Percentiles rank a stretch among this genome's conserved stretches.
Conservation (phyloP, 2,797 vertebrate genomes). For the Argya squamiceps region DNA sequence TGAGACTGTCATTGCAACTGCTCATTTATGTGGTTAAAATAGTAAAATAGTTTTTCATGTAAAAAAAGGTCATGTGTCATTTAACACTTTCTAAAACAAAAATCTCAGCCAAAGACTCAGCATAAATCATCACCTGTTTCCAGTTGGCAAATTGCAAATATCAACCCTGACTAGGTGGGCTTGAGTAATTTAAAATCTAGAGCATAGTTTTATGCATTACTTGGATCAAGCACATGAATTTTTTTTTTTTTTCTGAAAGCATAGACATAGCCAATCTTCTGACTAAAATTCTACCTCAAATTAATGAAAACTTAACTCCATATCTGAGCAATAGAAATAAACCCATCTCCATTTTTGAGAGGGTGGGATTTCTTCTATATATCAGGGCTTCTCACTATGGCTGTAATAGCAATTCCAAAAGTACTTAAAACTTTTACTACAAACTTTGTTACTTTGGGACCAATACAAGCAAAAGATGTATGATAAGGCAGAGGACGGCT, state of each 20-base stretch:
- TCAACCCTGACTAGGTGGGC: background rate
- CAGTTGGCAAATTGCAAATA: background rate
- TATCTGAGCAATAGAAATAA: background rate
- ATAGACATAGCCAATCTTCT: background rate
- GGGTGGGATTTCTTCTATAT: background rate
- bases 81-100: background rate
- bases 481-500: background rate
- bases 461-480: constrained; percentile 8
- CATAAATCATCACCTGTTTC: background rate
- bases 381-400: background rate
- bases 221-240: rapidly evolving
- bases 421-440: constrained; percentile 33
- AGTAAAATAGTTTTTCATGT: background rate
- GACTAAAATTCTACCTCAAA: background rate
- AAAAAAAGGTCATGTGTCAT: background rate
- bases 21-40: background rate
- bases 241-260: background rate
- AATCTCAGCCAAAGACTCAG: background rate
- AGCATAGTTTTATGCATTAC: rapidly evolving
- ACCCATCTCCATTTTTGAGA: background rate
- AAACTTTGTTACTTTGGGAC: constrained; percentile 10
- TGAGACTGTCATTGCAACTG: background rate
- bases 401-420: background rate
- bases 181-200: background rate
- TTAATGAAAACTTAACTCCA: background rate